Conservation (phyloP, 2,113 vertebrate genomes). For the Seriola quinqueradiata region DNA sequence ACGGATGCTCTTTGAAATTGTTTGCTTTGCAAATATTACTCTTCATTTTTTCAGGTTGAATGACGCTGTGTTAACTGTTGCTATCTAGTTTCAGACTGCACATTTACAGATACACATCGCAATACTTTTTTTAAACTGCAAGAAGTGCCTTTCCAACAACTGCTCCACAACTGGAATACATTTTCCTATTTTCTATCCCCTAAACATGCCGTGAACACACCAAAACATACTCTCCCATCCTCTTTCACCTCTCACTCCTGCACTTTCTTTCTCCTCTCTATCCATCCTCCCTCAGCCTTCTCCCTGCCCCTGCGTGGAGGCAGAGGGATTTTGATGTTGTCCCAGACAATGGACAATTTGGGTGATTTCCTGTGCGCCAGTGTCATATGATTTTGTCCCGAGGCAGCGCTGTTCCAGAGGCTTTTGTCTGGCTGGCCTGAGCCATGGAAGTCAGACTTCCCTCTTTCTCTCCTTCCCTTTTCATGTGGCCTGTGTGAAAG, state of each 20-base stretch:
- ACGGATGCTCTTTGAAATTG: neutral
- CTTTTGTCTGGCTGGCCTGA: conserved; percentile 81
- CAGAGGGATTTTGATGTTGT: conserved; percentile 81
- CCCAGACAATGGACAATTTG: conserved; percentile 85
- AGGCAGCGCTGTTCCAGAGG: conserved; percentile 81
- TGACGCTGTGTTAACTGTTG: conserved; percentile 10
- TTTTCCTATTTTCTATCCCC: neutral
- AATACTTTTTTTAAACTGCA: neutral
- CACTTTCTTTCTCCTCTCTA: conserved; percentile 6
- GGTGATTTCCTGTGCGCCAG: conserved; percentile 86
- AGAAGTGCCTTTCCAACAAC: neutral
- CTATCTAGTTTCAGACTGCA: neutral
- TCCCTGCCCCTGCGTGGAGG: conserved; percentile 24
- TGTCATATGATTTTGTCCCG: conserved; percentile 86
- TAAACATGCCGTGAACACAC: neutral
- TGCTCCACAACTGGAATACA: neutral
- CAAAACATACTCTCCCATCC: conserved; percentile 5
- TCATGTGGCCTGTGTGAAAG: conserved; percentile 85
- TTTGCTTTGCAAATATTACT: conserved; percentile 62
- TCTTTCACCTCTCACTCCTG: conserved; percentile 7
- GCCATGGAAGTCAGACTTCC: conserved; percentile 86
- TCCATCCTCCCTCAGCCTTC: conserved; percentile 27
- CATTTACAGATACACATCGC: neutral
- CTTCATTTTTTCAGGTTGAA: conserved; percentile 8
- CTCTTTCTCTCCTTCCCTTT: conserved; percentile 83